These are phyloP conservation scores for Paratrypauchen microcephalus DNA, from an alignment of 2,797 vertebrate genomes.

Conservation along the genomic window DNA sequence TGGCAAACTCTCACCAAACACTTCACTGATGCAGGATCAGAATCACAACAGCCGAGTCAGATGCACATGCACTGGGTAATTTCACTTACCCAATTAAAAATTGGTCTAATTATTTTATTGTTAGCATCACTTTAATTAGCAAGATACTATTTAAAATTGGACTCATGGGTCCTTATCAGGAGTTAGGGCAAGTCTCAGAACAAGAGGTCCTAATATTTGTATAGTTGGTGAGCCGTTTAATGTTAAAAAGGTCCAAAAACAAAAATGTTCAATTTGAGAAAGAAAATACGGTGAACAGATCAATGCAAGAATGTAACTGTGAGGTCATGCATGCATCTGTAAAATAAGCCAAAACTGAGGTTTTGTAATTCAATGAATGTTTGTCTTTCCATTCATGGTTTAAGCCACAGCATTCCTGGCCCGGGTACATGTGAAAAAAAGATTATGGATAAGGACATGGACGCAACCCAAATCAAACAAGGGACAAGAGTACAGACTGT, in stretches of 20 bases:
- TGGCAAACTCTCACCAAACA: slow-evolving; percentile 35
- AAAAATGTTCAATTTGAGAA: slow-evolving; percentile 17
- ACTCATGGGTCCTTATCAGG: background rate
- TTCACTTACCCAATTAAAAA: background rate
- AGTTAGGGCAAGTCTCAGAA: slow-evolving; percentile 3
- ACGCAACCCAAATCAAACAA: slow-evolving; percentile 30
- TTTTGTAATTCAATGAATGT: slow-evolving; percentile 30
- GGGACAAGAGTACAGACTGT: background rate
- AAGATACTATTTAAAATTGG: background rate
- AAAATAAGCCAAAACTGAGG: slow-evolving; percentile 27
- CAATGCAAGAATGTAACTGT: slow-evolving; percentile 19
- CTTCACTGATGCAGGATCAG: slow-evolving; percentile 27
- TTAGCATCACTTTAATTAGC: background rate
- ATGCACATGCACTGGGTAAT: slow-evolving; percentile 1
- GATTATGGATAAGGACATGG: slow-evolving; percentile 30
- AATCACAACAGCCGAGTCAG: slow-evolving; percentile 14
- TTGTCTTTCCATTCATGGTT: slow-evolving; percentile 52
- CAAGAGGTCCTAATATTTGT: slow-evolving; percentile 12
- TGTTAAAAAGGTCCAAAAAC: background rate
- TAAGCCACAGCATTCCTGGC: slow-evolving; percentile 55
- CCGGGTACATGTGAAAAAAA: slow-evolving; percentile 45
- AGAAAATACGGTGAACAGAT: slow-evolving; percentile 47
- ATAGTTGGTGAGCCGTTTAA: slow-evolving; percentile 26
- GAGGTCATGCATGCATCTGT: slow-evolving; percentile 22
- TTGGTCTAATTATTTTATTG: background rate